These are phyloP conservation scores for Ochropleura leucogaster DNA, from an alignment of 2,888 invertebrate species.

Conservation along the genomic window DNA sequence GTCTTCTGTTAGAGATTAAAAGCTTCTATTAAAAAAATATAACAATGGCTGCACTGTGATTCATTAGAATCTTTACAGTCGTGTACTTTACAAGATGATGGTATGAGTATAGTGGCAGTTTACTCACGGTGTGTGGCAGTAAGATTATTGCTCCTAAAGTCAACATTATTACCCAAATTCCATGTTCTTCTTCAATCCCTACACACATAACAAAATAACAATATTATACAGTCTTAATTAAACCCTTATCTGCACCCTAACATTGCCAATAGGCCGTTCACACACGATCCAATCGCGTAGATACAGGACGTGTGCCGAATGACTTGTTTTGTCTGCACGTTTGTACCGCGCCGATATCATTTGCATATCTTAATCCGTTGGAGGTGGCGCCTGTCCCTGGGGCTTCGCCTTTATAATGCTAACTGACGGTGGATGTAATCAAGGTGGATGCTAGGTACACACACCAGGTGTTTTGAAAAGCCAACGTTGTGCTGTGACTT, in stretches of 20 bases:
- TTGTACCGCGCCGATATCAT: slow-evolving; percentile 68
- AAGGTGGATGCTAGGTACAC: slow-evolving; percentile 35
- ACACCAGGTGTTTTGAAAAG: slow-evolving; percentile 50
- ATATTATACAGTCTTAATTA: slow-evolving; percentile 60
- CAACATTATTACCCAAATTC: background rate
- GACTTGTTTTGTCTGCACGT: slow-evolving; percentile 68
- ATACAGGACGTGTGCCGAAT: slow-evolving; percentile 64
- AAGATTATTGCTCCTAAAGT: background rate
- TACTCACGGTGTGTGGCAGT: no score
- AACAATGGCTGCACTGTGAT: background rate
- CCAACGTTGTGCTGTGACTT: slow-evolving; percentile 48
- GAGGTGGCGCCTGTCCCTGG: slow-evolving; percentile 64
- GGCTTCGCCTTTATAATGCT: slow-evolving; percentile 66
- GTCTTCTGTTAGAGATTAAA: background rate
- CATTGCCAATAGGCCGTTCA: slow-evolving; percentile 61
- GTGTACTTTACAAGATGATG: background rate
- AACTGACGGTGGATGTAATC: slow-evolving; percentile 58
- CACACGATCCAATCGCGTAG: slow-evolving; percentile 64
- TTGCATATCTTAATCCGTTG: slow-evolving; percentile 78
- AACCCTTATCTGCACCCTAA: slow-evolving; percentile 51
- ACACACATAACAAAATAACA: slow-evolving; percentile 41
- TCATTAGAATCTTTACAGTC: background rate
- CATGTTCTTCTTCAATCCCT: slow-evolving; percentile 36
- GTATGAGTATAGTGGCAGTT: background rate
- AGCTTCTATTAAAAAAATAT: background rate